Evolutionary conservation across 2,113 vertebrate genomes (phyloP), one percentile per base, ranked within the genome.

Genomic region (Neogobius melanostomus): DNA sequence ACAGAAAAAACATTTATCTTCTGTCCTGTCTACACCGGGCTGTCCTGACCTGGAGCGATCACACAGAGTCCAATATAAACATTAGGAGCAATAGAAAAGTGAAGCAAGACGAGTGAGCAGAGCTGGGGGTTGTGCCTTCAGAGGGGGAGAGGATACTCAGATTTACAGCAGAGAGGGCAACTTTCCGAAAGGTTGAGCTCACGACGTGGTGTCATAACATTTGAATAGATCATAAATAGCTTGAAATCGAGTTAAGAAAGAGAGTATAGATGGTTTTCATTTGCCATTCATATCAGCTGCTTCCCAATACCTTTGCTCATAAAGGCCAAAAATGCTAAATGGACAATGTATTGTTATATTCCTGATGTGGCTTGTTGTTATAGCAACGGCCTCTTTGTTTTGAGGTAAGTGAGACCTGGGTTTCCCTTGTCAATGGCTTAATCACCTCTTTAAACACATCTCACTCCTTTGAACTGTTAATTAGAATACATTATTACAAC

Each of bases 141-240:
- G 44, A 16, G 8, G 67, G 7, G 68, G 62, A 74, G 73, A 72
- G 80, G 64, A 72, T 74, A 61, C 45, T 61, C 56, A 14, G 59
- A 43, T 61, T 61, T 44, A 61, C 59, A n/a, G n/a, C 6, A 14
- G 42, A 11, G 4, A 8, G 7, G 8, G 0, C 5, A 43, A 43
- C 21, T 59, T 42, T 59, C 53, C 17, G 28, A 10, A 1, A 21
- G 52, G 52, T 10, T 43, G 48, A 57, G 54, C 8, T 73, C 21
- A 60, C 12, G 4, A 53, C 48, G 17, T 47, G 60, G 28, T 8
- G 5, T 49, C 51, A 53, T 17, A 53, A 53, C 16, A 56, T 56
- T 11, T 5, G 16, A 28, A 21, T 8, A 28, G 8, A 21, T 1
- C 48, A 50, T 14, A 50, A 21, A 21, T 2, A 2, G 48, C 14